Conservation (phyloP, 2,888 invertebrate species). For the Tetragonula carbonaria region DNA sequence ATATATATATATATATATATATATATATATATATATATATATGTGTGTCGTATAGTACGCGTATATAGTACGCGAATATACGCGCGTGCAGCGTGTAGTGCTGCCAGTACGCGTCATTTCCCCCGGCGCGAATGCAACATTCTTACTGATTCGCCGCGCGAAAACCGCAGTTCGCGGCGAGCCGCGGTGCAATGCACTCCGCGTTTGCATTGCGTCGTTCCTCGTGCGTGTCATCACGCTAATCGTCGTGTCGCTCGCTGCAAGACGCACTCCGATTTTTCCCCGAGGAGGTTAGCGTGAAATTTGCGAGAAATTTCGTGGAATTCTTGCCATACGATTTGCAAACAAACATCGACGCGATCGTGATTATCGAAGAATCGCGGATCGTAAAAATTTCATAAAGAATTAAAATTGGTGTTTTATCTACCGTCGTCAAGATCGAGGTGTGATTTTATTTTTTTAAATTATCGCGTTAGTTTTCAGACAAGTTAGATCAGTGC, state of each 20-base stretch:
- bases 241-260: not conserved
- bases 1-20: not conserved
- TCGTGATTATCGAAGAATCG: not conserved
- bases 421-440: slow-evolving; percentile 11
- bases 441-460: not conserved
- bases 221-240: not conserved
- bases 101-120: slow-evolving; percentile 50
- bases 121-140: slow-evolving; percentile 71
- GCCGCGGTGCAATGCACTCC: slow-evolving; percentile 70
- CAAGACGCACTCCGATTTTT: not conserved
- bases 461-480: slow-evolving; percentile 19
- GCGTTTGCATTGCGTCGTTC: slow-evolving; percentile 13
- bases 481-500: not conserved
- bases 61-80: not conserved
- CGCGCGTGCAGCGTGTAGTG: slow-evolving; percentile 29
- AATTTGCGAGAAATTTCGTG: too few relatives aligned
- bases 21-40: not conserved
- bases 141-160: slow-evolving; percentile 65
- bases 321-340: too few relatives aligned
- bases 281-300: too few relatives aligned
- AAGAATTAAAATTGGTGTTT: slow-evolving; percentile 3
- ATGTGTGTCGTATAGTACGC: too few relatives aligned
- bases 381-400: not conserved
- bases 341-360: not conserved
- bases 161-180: slow-evolving; percentile 70